phyloP scores from a whole-genome alignment of 2,888 invertebrate genomes.

The Herminia tarsipennalis region DNA sequence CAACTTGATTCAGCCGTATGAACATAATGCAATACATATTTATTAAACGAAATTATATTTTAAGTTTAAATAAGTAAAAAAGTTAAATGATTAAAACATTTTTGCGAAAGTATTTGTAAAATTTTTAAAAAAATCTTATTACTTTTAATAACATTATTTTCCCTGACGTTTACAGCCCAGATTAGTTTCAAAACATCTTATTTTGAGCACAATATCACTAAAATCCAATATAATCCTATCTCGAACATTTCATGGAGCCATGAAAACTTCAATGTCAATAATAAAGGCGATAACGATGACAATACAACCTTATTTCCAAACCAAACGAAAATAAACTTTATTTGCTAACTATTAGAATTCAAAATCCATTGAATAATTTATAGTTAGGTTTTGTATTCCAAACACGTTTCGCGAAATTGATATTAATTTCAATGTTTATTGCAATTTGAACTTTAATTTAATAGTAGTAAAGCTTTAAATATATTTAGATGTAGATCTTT shows the following conservation, averaged over 20 bases:
- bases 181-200: neutral
- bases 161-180: neutral
- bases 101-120: too few species aligned
- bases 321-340: constrained; percentile 14
- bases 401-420: constrained; percentile 26
- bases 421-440: constrained; percentile 19
- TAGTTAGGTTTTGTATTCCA: constrained; percentile 10
- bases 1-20: too few species aligned
- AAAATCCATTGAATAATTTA: neutral
- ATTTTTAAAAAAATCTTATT: too few species aligned
- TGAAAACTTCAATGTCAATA: constrained; percentile 43
- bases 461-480: neutral
- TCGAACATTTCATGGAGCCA: constrained; percentile 43
- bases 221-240: constrained; percentile 7
- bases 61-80: too few species aligned
- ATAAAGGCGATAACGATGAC: constrained; percentile 34
- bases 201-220: neutral
- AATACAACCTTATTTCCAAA: constrained; percentile 10
- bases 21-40: too few species aligned
- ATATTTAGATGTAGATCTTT: neutral
- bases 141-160: too few species aligned
- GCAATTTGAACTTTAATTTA: constrained; percentile 15
- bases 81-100: too few species aligned
- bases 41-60: too few species aligned
- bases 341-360: neutral